A percentile compares a stretch with the other conserved stretches of the same genome.
These are phyloP conservation scores for Mus spicilegus DNA, from an alignment of 2,113 vertebrate species.

Conservation along the genomic window DNA sequence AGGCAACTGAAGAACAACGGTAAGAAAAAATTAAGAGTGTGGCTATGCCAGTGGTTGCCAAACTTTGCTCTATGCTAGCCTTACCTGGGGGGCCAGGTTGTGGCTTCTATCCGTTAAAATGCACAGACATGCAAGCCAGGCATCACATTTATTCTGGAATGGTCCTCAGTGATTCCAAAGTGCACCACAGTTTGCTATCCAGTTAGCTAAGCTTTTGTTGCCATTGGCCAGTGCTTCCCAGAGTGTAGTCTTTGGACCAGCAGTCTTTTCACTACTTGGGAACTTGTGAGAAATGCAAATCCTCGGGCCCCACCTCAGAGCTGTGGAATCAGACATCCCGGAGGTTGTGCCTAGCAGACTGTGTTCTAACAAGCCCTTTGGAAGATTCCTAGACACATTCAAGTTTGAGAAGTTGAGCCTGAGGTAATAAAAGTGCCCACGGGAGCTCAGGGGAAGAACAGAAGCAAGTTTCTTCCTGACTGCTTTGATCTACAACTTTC, in stretches of 20 bases:
- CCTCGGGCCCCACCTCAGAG: constrained; percentile 9
- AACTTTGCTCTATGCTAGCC: background rate
- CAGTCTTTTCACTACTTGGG: background rate
- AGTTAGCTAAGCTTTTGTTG: background rate
- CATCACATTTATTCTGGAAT: constrained; percentile 26
- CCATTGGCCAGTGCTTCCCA: background rate
- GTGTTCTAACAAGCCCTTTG: constrained; percentile 67
- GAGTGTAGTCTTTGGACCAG: background rate
- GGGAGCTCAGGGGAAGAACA: constrained; percentile 17
- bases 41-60: background rate
- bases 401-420: constrained; percentile 57
- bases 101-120: background rate
- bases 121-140: background rate
- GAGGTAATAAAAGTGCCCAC: constrained; percentile 37
- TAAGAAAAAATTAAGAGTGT: background rate
- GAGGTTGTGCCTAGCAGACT: background rate
- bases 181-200: background rate
- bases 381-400: constrained; percentile 43
- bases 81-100: background rate
- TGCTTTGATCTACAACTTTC: constrained; percentile 60
- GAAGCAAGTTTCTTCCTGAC: constrained; percentile 49
- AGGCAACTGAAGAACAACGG: background rate
- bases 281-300: constrained; percentile 51
- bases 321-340: constrained; percentile 13
- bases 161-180: background rate